Conservation (phyloP, 2,888 invertebrate genomes). For the Callosobruchus maculatus region DNA sequence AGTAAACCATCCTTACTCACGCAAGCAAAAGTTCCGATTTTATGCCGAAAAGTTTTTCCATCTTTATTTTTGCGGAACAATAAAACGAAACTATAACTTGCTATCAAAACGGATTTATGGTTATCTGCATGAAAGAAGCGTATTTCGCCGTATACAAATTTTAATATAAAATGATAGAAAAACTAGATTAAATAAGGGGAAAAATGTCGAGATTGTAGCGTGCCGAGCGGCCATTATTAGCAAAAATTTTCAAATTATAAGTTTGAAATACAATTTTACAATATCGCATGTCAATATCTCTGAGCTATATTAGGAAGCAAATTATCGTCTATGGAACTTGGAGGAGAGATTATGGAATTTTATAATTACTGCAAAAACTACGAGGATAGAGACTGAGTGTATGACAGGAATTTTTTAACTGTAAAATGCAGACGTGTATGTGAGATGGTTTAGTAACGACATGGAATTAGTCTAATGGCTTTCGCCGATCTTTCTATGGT, state of each 20-base stretch:
- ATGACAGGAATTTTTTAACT: neutral
- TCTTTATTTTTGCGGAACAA: conserved; percentile 22
- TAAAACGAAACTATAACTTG: conserved; percentile 17
- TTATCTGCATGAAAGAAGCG: conserved; percentile 21
- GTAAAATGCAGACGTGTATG: neutral
- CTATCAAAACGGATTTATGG: conserved; percentile 18
- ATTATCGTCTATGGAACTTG: conserved; percentile 28
- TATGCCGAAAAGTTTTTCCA: conserved; percentile 15
- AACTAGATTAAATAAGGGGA: conserved; percentile 21
- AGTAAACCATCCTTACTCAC: conserved; percentile 8
- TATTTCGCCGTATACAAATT: conserved; percentile 25
- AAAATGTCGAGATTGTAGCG: conserved; percentile 38
- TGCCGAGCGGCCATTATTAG: conserved; percentile 38
- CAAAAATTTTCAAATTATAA: conserved; percentile 44
- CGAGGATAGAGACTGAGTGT: neutral
- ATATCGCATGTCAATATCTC: conserved; percentile 44
- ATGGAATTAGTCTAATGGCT: neutral
- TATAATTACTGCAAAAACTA: conserved; percentile 2
- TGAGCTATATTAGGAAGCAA: conserved; percentile 36
- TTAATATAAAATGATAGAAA: conserved; percentile 24
- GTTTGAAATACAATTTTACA: conserved; percentile 43
- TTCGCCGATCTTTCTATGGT: neutral
- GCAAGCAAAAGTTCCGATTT: conserved; percentile 18
- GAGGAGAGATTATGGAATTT: conserved; percentile 14
- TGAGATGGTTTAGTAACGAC: neutral